A percentile compares a stretch with the other conserved stretches of the same genome.
Evolutionary conservation across 1,140 invertebrate species (phyloP).

Genomic region (Platorchestia sp.): DNA sequence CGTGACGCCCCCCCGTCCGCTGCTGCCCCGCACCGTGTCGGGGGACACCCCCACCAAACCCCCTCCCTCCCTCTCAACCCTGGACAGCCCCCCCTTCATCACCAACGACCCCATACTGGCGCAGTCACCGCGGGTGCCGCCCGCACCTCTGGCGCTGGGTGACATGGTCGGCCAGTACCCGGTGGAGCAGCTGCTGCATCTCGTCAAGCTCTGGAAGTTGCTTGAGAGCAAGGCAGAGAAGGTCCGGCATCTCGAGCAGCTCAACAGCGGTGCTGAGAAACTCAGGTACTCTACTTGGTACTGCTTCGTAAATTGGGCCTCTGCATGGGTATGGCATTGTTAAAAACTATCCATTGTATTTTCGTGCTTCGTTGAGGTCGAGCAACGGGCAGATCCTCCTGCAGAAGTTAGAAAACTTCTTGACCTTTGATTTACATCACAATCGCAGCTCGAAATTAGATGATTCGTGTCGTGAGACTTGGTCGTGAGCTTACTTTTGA

Average conservation of each 20-base stretch:
- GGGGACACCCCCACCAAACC: constrained; percentile 56
- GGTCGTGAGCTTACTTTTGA: no score
- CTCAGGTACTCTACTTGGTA: constrained; percentile 65
- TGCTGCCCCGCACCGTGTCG: constrained; percentile 69
- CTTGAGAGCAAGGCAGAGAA: constrained; percentile 81
- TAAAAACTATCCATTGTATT: no score
- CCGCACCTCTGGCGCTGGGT: constrained; percentile 70
- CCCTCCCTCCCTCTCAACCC: constrained; percentile 65
- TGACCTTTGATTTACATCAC: no score
- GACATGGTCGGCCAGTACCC: constrained; percentile 85
- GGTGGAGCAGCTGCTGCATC: constrained; percentile 84
- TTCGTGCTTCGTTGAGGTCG: no score
- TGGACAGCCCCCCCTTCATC: constrained; percentile 67
- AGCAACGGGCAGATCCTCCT: no score
- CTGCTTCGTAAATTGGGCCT: no score
- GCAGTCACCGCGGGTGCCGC: constrained; percentile 71
- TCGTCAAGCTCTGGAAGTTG: constrained; percentile 76
- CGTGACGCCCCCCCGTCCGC: constrained; percentile 75
- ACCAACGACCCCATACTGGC: constrained; percentile 72
- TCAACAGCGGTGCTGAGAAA: constrained; percentile 93
- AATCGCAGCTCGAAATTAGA: no score
- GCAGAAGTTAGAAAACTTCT: no score
- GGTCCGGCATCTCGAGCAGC: constrained; percentile 84
- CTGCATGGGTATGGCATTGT: no score
- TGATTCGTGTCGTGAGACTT: no score